phyloP scores from a whole-genome alignment of 1,140 invertebrate genomes.

The Drosophila arizonae region DNA sequence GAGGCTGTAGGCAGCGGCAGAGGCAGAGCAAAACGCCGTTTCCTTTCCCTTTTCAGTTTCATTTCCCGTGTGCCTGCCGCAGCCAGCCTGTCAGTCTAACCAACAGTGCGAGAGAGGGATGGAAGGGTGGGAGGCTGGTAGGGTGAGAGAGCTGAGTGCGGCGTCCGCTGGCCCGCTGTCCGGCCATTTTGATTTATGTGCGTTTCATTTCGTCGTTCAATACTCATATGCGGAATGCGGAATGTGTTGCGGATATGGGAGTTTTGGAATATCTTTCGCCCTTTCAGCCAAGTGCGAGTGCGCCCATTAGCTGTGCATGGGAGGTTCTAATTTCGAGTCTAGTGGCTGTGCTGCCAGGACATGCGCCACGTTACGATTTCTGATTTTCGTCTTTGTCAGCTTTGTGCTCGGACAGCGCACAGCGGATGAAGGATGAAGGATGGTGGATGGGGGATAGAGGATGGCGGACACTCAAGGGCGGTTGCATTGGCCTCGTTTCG shows the following conservation, averaged over 20 bases:
- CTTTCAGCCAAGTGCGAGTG: constrained; percentile 23
- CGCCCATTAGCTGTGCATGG: constrained; percentile 76
- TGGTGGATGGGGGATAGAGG: background rate
- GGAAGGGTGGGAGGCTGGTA: background rate
- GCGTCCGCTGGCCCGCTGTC: constrained; percentile 73
- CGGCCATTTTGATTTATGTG: constrained; percentile 83
- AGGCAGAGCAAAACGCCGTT: constrained; percentile 72
- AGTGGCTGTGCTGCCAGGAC: constrained; percentile 58
- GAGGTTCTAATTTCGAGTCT: constrained; percentile 79
- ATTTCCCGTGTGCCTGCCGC: constrained; percentile 71
- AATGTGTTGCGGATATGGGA: constrained; percentile 81
- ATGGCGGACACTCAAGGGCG: constrained; percentile 5
- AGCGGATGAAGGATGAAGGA: constrained; percentile 9
- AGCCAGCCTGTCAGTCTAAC: constrained; percentile 71
- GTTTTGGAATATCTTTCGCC: constrained; percentile 81
- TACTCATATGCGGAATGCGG: constrained; percentile 80
- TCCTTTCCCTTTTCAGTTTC: constrained; percentile 81
- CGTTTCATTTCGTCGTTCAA: constrained; percentile 83
- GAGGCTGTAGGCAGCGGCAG: constrained; percentile 27
- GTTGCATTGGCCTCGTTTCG: constrained; percentile 36
- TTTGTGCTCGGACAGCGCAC: constrained; percentile 55
- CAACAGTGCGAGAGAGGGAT: constrained; percentile 40
- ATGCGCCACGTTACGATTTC: constrained; percentile 64
- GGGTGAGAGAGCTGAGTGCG: constrained; percentile 22
- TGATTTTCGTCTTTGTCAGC: constrained; percentile 76